These are phyloP conservation scores for Synergus itoensis DNA, from an alignment of 2,888 invertebrate species.

Conservation along the genomic window DNA sequence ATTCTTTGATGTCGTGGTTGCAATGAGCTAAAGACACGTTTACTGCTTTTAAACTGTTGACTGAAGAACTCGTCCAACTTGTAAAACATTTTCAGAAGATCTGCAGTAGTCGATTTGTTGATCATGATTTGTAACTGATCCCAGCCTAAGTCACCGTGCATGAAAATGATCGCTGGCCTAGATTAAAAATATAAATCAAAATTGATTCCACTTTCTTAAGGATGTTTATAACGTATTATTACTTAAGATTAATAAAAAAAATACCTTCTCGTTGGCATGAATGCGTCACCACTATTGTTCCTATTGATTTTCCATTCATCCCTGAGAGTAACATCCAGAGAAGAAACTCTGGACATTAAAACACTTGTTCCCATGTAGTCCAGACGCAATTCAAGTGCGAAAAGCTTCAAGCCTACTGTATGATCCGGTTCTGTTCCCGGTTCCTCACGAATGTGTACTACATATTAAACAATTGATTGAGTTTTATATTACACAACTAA, in stretches of 20 bases:
- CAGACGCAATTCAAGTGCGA: constrained; percentile 92
- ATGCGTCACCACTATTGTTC: constrained; percentile 78
- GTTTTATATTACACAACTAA: neutral
- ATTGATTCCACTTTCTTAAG: neutral
- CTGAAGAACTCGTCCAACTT: constrained; percentile 98
- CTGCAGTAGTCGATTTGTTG: constrained; percentile 97
- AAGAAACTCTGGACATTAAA: constrained; percentile 92
- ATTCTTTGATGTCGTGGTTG: constrained; percentile 79
- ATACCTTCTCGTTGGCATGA: constrained; percentile 83
- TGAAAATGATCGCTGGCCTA: constrained; percentile 93
- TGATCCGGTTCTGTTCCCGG: constrained; percentile 94
- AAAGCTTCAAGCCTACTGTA: constrained; percentile 88
- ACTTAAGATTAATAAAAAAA: neutral
- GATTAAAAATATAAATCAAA: constrained; percentile 14
- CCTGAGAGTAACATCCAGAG: constrained; percentile 87
- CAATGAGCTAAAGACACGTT: constrained; percentile 90
- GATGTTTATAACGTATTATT: neutral
- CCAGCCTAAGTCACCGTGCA: constrained; percentile 96
- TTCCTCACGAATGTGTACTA: constrained; percentile 93
- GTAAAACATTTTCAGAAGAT: constrained; percentile 97
- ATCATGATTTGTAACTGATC: constrained; percentile 98
- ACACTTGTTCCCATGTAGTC: constrained; percentile 99
- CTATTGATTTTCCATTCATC: constrained; percentile 92
- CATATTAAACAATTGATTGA: constrained; percentile 15
- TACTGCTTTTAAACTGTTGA: constrained; percentile 97